Base-by-base conservation (phyloP, 2,113 vertebrate species). In the Sinocyclocheilus anshuiensis region DNA sequence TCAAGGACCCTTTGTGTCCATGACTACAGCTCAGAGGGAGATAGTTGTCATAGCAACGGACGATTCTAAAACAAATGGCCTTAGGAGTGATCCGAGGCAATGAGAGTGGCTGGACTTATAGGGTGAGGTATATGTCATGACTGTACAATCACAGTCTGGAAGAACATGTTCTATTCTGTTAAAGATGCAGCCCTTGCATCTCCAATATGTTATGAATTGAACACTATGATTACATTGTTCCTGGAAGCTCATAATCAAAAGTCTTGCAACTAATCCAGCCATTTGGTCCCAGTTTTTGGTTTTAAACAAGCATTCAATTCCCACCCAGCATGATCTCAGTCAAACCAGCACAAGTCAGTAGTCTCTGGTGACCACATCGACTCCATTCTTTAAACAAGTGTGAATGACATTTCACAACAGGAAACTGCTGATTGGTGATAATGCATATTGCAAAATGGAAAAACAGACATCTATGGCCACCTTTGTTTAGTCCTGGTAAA, bases 1-100 rank as follows among this genome's bases (percentile, higher is more conserved):
- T 91, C 88, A 88, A 88, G 88, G 90, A 89, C 85, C 88, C 86
- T 81, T 75, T 88, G 89, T 90, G 87, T 90, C 88, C 91, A 91
- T 90, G 89, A 81, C 89, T 87, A 89, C 86, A 87, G 88, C 69
- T 80, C 79, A 78, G 85, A 82, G 88, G 87, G 87, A 91, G 89
- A 91, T 90, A 86, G 91, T 90, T 84, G 91, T 81, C 87, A 90
- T 75, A 87, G 87, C 84, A 89, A 89, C 81, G 18, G 61, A 65
- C 71, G 71, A 92, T 89, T 89, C 89, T 84, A 88, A 91, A 91
- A 90, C 91, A 90, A 88, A 90, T 89, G 90, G 84, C 88, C 87
- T 86, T 36, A 79, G 88, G 67, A 90, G 33, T 20, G n/a, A 82
- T 77, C 50, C 3, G 45, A 67, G 33, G 13, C 55, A 77, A 65